Evolutionary conservation across 2,797 vertebrate genomes (phyloP).

Genomic region (Eidolon dupreanum): DNA sequence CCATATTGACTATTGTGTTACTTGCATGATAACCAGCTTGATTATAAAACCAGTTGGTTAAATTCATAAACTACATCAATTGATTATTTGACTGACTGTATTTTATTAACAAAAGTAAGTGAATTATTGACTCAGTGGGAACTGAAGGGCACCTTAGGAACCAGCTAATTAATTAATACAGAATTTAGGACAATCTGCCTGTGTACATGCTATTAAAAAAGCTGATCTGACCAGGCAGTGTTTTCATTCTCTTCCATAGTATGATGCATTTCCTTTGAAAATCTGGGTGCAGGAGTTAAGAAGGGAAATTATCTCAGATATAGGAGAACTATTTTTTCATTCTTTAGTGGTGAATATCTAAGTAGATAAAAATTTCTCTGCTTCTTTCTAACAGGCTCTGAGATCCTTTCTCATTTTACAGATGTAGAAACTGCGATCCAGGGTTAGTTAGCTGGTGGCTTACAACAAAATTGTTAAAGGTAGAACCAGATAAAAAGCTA

Average conservation of each 20-base stretch:
- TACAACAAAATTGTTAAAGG: neutral
- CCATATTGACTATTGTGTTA: neutral
- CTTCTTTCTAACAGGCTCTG: neutral
- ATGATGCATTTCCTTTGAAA: neutral
- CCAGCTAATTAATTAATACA: neutral
- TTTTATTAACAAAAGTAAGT: slow-evolving; percentile 20
- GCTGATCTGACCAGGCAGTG: neutral
- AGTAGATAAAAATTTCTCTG: neutral
- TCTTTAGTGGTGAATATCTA: neutral
- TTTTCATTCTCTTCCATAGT: neutral
- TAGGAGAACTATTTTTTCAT: neutral
- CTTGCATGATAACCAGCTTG: slow-evolving; percentile 11
- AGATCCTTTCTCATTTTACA: neutral
- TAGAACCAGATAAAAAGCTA: neutral
- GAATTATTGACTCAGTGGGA: slow-evolving; percentile 22
- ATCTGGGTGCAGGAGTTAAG: neutral
- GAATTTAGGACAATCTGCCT: neutral
- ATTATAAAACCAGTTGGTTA: neutral
- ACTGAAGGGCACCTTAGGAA: neutral
- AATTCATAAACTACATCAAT: neutral
- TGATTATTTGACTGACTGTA: neutral
- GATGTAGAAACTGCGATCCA: neutral
- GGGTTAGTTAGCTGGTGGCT: neutral
- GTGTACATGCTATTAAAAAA: neutral
- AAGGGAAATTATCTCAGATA: neutral